A percentile compares a stretch with the other conserved stretches of the same genome.
Evolutionary conservation across 1,140 invertebrate species (phyloP).

Genomic region (Trypoxylus dichotomus): DNA sequence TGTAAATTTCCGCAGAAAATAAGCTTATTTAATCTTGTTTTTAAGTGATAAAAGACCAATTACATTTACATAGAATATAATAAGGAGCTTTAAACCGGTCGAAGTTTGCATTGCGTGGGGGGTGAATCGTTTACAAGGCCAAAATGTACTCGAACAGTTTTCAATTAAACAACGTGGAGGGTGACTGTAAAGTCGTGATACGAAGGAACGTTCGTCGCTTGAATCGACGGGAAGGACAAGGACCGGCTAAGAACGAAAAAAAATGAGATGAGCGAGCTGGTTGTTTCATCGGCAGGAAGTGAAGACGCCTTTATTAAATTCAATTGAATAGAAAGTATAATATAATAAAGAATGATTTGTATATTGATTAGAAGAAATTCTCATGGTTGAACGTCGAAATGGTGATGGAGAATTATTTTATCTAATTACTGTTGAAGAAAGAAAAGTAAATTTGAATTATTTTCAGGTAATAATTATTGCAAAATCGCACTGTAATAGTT

Average conservation of each 20-base stretch:
- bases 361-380: not conserved
- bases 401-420: not conserved
- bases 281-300: not conserved
- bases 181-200: not conserved
- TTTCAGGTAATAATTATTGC: too few species aligned
- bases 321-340: not conserved
- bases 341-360: not conserved
- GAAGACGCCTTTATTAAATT: not conserved
- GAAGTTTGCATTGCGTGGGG: not conserved
- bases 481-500: too few species aligned
- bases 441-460: too few species aligned
- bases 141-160: not conserved
- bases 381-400: not conserved
- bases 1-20: not conserved
- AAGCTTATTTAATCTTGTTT: conserved; percentile 7
- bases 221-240: not conserved
- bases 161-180: not conserved
- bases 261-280: not conserved
- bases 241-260: not conserved
- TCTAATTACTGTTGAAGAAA: not conserved
- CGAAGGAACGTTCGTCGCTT: not conserved
- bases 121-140: not conserved
- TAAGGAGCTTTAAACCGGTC: not conserved
- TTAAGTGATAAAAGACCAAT: conserved; percentile 4
- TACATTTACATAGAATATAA: conserved; percentile 8